phyloP scores from a whole-genome alignment of 2,888 invertebrate genomes.

The Mythimna impura region DNA sequence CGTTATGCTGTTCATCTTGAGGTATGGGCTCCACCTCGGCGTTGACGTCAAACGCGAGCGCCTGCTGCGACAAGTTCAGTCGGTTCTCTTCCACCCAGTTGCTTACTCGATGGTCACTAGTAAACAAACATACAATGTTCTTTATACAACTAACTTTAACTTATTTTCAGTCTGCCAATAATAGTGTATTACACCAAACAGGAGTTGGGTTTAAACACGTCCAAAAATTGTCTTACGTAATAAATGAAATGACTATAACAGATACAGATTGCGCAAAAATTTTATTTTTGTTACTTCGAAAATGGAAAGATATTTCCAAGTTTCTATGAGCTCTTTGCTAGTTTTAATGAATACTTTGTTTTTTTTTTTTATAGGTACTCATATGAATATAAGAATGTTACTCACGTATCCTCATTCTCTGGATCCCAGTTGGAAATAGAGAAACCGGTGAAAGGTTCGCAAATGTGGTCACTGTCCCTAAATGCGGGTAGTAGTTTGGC shows the following conservation, averaged over 20 bases:
- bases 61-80: slow-evolving; percentile 88
- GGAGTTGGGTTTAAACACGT: too few species aligned
- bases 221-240: too few species aligned
- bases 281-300: too few species aligned
- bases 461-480: slow-evolving; percentile 84
- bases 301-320: too few species aligned
- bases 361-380: neutral
- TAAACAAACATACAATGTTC: neutral
- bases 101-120: slow-evolving; percentile 77
- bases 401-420: slow-evolving; percentile 85
- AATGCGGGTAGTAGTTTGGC: slow-evolving; percentile 77
- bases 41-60: slow-evolving; percentile 91
- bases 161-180: too few species aligned
- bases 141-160: too few species aligned
- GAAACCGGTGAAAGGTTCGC: slow-evolving; percentile 91
- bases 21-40: slow-evolving; percentile 92
- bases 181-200: too few species aligned
- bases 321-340: too few species aligned
- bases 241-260: too few species aligned
- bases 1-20: slow-evolving; percentile 83
- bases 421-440: slow-evolving; percentile 91
- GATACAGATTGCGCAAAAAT: too few species aligned
- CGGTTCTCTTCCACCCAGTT: slow-evolving; percentile 86
- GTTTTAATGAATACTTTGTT: too few species aligned
- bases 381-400: neutral